Evolutionary conservation across 2,888 invertebrate species (phyloP), one percentile per base, ranked within the genome.

Genomic region (Lymantria dispar): DNA sequence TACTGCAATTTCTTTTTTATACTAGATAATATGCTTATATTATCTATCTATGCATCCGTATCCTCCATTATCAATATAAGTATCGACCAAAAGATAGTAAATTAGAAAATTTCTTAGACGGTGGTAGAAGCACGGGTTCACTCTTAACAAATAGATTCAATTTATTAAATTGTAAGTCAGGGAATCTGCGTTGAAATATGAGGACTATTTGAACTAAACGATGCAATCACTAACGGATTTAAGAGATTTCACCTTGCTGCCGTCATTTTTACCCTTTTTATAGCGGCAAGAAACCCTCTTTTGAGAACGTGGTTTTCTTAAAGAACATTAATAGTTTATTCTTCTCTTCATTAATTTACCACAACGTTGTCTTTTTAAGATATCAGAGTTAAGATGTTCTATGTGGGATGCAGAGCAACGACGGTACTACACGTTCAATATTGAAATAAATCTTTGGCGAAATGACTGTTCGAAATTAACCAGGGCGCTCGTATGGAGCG

Each of bases 161-260:
- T 87, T 87, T 85, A 81, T 86, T 77, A 79, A 78, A 85, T 75
- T 78, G 77, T 70, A 72, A 82, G 80, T 74, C 74, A 69, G 79
- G 79, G 77, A 78, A 78, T 79, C 71, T 66, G 63, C 72, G 70
- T 69, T 87, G 87, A 90, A 85, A 87, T 85, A 90, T 87, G 80
- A 83, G 79, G 73, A 83, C 87, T 80, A 87, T 89, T 80, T 74
- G 76, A 65, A 74, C 77, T 81, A 85, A 90, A 84, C 79, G 89
- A 83, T 82, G 84, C 90, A 86, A 91, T 91, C 89, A 84, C 82
- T 72, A 74, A 76, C 72, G 86, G 88, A 83, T 87, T 89, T 87
- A 76, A 78, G 70, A 76, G 81, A 80, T 82, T 74, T 63, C 60
- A 76, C 76, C 77, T 74, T 71, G 65, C 69, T 64, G 60, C 60